These are phyloP conservation scores for Hippoglossus stenolepis DNA, from an alignment of 2,113 vertebrate genomes.

Conservation along the genomic window DNA sequence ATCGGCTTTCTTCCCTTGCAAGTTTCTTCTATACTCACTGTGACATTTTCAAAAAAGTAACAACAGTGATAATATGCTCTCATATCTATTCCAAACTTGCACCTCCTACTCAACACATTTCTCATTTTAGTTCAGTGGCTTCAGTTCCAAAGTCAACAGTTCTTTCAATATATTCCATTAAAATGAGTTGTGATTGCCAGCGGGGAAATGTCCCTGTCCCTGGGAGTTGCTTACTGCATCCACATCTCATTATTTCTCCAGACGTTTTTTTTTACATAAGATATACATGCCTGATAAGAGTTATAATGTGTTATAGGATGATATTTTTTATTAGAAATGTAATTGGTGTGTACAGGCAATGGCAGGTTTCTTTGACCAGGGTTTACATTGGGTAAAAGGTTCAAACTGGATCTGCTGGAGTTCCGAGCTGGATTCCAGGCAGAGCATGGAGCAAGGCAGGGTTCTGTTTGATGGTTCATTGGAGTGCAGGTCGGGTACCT, in stretches of 20 bases:
- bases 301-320: not conserved
- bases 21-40: slow-evolving; percentile 46
- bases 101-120: slow-evolving; percentile 30
- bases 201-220: slow-evolving; percentile 18
- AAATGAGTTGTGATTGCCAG: slow-evolving; percentile 37
- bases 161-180: slow-evolving; percentile 31
- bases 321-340: not conserved
- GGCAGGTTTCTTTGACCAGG: not conserved
- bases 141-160: not conserved
- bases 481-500: not conserved
- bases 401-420: not conserved
- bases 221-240: slow-evolving; percentile 16
- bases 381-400: not conserved
- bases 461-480: not conserved
- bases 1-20: slow-evolving; percentile 31
- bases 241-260: slow-evolving; percentile 25
- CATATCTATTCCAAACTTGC: slow-evolving; percentile 20
- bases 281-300: not conserved
- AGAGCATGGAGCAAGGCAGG: not conserved
- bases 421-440: not conserved
- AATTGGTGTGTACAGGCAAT: not conserved
- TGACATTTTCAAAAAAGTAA: slow-evolving; percentile 77
- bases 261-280: slow-evolving; percentile 19
- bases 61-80: slow-evolving; percentile 36
- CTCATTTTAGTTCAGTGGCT: slow-evolving; percentile 7